Evolutionary conservation across 1,140 invertebrate species (phyloP).

Genomic region (Drosophila mauritiana): DNA sequence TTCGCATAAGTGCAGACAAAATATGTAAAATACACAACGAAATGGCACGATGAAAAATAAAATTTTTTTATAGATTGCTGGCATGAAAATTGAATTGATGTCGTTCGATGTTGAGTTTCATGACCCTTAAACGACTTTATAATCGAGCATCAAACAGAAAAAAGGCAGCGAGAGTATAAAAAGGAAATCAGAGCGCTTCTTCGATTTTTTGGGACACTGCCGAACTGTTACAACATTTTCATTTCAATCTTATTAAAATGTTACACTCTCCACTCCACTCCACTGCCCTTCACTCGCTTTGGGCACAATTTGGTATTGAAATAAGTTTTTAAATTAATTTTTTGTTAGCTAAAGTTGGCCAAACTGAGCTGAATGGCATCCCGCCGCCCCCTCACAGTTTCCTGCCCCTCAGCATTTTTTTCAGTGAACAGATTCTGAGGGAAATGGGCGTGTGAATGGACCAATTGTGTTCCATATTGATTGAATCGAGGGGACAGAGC

Average conservation of each 20-base stretch:
- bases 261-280: constrained; percentile 44
- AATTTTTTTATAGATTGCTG: constrained; percentile 12
- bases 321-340: constrained; percentile 83
- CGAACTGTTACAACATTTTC: constrained; percentile 79
- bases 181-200: constrained; percentile 38
- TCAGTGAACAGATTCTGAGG: not conserved
- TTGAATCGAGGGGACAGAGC: constrained; percentile 60
- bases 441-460: constrained; percentile 82
- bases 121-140: constrained; percentile 48
- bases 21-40: constrained; percentile 4
- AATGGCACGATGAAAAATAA: constrained; percentile 16
- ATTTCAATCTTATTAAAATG: constrained; percentile 83
- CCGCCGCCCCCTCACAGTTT: constrained; percentile 1
- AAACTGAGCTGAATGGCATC: constrained; percentile 47
- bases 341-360: constrained; percentile 75
- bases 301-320: constrained; percentile 74
- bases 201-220: constrained; percentile 8
- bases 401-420: not conserved
- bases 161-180: constrained; percentile 32
- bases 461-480: constrained; percentile 78
- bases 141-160: constrained; percentile 43
- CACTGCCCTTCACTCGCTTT: constrained; percentile 4
- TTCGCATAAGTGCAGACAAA: constrained; percentile 9
- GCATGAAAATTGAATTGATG: constrained; percentile 37
- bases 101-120: constrained; percentile 35